These are phyloP conservation scores for Eudasyphora cyanicolor DNA, from an alignment of 2,888 invertebrate species.

Conservation along the genomic window DNA sequence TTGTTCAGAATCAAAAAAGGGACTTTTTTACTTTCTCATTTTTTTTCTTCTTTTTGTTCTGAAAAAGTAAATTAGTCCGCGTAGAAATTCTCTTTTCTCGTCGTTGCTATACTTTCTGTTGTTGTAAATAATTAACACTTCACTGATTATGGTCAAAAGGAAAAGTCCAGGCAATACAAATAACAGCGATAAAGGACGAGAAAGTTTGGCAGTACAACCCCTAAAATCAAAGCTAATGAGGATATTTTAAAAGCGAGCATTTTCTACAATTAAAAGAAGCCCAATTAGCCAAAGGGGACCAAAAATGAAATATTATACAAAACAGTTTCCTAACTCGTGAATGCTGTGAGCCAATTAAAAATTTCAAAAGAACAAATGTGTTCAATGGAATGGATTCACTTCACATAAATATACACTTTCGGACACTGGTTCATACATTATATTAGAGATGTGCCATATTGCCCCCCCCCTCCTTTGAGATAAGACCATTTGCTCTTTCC, in stretches of 20 bases:
- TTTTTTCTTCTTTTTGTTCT: not conserved
- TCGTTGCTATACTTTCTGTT: slow-evolving; percentile 28
- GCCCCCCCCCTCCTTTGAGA: too few relatives aligned
- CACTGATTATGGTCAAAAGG: slow-evolving; percentile 75
- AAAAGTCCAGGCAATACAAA: not conserved
- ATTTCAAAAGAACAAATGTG: too few relatives aligned
- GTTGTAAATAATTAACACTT: slow-evolving; percentile 75
- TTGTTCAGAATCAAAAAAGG: slow-evolving; percentile 37
- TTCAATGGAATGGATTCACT: too few relatives aligned
- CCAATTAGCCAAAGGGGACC: not conserved
- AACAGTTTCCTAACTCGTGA: too few relatives aligned
- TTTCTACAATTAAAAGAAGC: not conserved
- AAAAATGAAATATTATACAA: too few relatives aligned
- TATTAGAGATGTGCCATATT: too few relatives aligned
- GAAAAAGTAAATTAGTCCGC: slow-evolving; percentile 59
- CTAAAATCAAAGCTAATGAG: slow-evolving; percentile 48
- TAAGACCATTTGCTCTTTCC: too few relatives aligned
- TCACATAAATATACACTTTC: too few relatives aligned
- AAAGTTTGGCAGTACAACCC: not conserved
- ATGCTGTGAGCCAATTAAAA: too few relatives aligned
- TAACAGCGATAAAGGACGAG: not conserved
- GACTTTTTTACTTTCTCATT: slow-evolving; percentile 41
- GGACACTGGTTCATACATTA: too few relatives aligned
- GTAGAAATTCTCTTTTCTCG: slow-evolving; percentile 54
- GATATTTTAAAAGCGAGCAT: not conserved